Base-by-base conservation (phyloP, 2,888 invertebrate species). In the Xylota sylvarum region DNA sequence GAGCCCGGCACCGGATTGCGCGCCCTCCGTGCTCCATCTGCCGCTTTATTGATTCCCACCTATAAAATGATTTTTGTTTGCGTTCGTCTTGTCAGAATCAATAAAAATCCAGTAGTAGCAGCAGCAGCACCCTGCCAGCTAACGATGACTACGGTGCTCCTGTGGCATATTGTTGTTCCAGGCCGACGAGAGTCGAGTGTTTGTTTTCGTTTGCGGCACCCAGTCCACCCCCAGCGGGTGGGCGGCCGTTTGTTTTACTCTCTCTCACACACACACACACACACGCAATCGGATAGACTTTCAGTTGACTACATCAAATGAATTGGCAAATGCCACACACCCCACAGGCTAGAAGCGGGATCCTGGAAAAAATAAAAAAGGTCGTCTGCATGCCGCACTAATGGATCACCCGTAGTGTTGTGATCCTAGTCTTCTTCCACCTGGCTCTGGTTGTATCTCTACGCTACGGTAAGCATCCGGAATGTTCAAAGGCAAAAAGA, bases 81-180 rank as follows among this genome's bases (percentile, higher is more conserved):
- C 86, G 55, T 82, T 82, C 69, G 77, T 82, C 82, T 86, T 86
- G 81, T 86, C 86, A 82, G 82, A 86, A 86, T 82, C 86, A 86
- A 86, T 86, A 86, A 86, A 81, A 82, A 77, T 72, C 65, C n/a
- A 72, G 43, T 32, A 74, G 69, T 48, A 58, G 23, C 37, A 52
- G 48, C 17, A 32, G 19, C 27, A 27, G 52, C 40, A 14, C 14
- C n/a, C 35, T 43, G 46, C 40, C 35, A 72, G 40, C n/a, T n/a
- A n/a, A n/a, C n/a, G n/a, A n/a, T n/a, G n/a, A n/a, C n/a, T n/a
- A n/a, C 12, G 27, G 23, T 40, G 64, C 17, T 64, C 40, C 40
- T 64, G 40, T 65, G 69, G 74, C 43, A 60, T 58, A 56, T 52
- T 73, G 48, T 14, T 58, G 64, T 32, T 52, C 27, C 35, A 52